Percentiles rank a stretch among this genome's conserved stretches.
phyloP scores from a whole-genome alignment of 1,140 invertebrate species.

The Oryzaephilus surinamensis region DNA sequence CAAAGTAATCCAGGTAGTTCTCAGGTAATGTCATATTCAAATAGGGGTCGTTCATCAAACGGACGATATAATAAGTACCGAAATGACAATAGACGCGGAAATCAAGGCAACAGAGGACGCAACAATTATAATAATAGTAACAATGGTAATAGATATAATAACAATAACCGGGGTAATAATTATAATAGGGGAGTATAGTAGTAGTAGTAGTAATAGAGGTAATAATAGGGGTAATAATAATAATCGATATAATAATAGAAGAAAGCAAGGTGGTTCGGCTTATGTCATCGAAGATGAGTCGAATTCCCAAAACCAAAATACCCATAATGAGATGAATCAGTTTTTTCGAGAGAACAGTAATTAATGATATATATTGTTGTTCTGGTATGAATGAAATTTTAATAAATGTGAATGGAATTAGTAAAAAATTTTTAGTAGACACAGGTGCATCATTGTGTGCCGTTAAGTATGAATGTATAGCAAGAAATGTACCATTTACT shows the following conservation, averaged over 20 bases:
- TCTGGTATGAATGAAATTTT: neutral
- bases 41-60: too few species aligned
- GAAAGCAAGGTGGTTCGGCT: neutral
- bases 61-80: neutral
- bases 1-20: neutral
- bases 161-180: constrained; percentile 1
- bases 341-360: constrained; percentile 6
- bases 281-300: too few species aligned
- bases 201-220: neutral
- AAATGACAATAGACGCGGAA: neutral
- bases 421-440: constrained; percentile 14
- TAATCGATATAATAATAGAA: too few species aligned
- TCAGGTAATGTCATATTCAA: too few species aligned
- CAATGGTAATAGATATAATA: neutral
- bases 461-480: constrained; percentile 8
- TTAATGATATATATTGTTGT: too few species aligned
- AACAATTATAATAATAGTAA: too few species aligned
- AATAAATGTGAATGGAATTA: constrained; percentile 10
- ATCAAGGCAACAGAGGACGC: neutral
- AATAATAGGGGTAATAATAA: too few species aligned
- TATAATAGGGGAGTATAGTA: neutral
- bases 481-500: constrained; percentile 6
- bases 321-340: neutral
- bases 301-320: too few species aligned
- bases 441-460: constrained; percentile 11